These are phyloP conservation scores for Keiferia lycopersicella DNA, from an alignment of 2,888 invertebrate genomes.

Conservation along the genomic window DNA sequence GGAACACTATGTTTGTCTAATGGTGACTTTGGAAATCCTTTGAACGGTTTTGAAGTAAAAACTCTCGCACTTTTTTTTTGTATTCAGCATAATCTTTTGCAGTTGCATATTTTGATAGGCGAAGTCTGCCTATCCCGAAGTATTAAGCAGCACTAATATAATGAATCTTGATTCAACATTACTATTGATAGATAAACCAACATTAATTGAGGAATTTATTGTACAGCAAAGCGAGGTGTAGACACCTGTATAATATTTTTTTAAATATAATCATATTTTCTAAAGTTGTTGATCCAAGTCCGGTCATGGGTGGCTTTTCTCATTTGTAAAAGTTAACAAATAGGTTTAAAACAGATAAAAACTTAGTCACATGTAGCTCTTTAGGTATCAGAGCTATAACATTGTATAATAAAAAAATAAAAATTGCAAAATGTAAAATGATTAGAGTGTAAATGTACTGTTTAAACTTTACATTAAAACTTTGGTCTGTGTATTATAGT, in stretches of 20 bases:
- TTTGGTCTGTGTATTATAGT: constrained; percentile 59
- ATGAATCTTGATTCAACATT: constrained; percentile 48
- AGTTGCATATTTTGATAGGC: constrained; percentile 45
- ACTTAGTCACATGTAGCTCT: constrained; percentile 72
- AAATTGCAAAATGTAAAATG: constrained; percentile 72
- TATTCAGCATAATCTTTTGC: constrained; percentile 54
- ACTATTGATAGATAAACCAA: constrained; percentile 53
- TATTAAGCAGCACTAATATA: constrained; percentile 48
- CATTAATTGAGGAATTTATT: constrained; percentile 33
- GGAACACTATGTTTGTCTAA: constrained; percentile 39
- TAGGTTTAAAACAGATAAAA: constrained; percentile 58
- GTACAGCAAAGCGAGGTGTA: constrained; percentile 55
- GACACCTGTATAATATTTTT: constrained; percentile 59
- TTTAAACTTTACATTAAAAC: constrained; percentile 66
- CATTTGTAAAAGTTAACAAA: constrained; percentile 51
- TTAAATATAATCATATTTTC: constrained; percentile 63
- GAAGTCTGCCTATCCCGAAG: constrained; percentile 58
- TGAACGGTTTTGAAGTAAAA: constrained; percentile 32
- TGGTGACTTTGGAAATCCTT: constrained; percentile 69
- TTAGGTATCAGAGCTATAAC: constrained; percentile 62
- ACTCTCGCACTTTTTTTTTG: constrained; percentile 31
- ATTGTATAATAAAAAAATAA: constrained; percentile 74
- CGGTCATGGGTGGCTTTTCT: constrained; percentile 62
- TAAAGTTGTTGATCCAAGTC: constrained; percentile 66
- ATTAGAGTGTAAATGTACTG: constrained; percentile 62